A percentile compares a stretch with the other conserved stretches of the same genome.
phyloP scores from a whole-genome alignment of 2,797 vertebrate genomes.

The Clarias fuscus region DNA sequence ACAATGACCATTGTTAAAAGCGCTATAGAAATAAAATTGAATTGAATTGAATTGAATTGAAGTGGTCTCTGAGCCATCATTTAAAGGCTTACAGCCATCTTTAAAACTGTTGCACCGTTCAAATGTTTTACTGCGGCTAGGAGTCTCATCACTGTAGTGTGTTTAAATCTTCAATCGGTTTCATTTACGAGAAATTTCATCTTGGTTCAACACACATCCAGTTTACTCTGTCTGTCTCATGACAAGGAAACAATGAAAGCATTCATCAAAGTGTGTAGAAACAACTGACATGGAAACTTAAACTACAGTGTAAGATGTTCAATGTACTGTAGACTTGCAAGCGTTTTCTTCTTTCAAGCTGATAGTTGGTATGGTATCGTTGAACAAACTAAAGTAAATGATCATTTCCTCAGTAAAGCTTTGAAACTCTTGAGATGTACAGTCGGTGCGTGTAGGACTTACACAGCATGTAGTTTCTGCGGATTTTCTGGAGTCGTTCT shows the following conservation, averaged over 20 bases:
- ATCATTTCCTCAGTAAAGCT: neutral
- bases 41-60: no score
- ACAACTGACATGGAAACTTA: neutral
- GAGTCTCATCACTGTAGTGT: no score
- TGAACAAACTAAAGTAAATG: neutral
- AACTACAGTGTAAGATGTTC: neutral
- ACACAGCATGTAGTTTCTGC: constrained; percentile 75
- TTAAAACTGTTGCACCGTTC: no score
- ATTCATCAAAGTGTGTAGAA: neutral
- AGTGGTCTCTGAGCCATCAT: no score
- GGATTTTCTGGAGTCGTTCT: constrained; percentile 72
- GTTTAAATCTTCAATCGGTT: no score
- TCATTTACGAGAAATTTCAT: no score
- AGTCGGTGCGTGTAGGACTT: constrained; percentile 48
- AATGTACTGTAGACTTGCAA: neutral
- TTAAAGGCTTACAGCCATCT: no score
- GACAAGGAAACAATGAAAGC: neutral
- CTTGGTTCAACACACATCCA: neutral
- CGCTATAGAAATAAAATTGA: no score
- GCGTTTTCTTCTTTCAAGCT: neutral
- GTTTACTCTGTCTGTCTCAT: neutral
- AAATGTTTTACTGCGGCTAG: no score
- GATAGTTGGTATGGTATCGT: neutral
- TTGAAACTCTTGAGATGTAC: neutral
- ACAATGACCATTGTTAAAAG: no score